Conservation (phyloP, 2,797 vertebrate genomes). For the Crypturellus tataupa region DNA sequence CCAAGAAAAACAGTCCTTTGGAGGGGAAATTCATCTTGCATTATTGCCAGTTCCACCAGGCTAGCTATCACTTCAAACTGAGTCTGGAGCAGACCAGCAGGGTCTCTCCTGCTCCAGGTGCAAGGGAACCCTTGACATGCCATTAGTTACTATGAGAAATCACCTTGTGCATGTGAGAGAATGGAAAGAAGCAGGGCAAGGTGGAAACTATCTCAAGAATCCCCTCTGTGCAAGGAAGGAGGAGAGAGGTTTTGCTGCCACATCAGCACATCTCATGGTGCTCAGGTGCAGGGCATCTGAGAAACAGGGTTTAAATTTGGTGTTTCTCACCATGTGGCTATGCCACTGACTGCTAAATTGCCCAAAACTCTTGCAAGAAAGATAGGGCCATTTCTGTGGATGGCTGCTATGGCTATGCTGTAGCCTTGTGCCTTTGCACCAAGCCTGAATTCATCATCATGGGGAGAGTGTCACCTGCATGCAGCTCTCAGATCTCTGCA, state of each 20-base stretch:
- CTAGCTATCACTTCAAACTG: background rate
- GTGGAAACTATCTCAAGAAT: background rate
- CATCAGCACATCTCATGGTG: too few relatives aligned
- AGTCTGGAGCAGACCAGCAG: background rate
- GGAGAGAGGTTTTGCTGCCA: background rate
- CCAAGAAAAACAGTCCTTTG: background rate
- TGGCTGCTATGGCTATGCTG: accelerated
- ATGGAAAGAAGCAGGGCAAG: background rate
- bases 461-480: background rate
- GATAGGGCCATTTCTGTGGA: background rate
- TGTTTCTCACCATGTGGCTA: background rate
- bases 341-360: background rate
- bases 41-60: background rate
- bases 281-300: background rate
- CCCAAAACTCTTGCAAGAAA: background rate
- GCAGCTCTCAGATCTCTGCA: background rate
- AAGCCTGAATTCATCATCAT: background rate
- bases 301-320: background rate
- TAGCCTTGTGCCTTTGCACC: background rate
- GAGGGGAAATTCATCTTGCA: background rate
- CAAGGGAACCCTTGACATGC: background rate
- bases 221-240: background rate
- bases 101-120: background rate
- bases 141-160: background rate
- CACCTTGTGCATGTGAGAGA: background rate